Evolutionary conservation across 2,113 vertebrate species (phyloP).

Genomic region (Oreochromis tanganicae): DNA sequence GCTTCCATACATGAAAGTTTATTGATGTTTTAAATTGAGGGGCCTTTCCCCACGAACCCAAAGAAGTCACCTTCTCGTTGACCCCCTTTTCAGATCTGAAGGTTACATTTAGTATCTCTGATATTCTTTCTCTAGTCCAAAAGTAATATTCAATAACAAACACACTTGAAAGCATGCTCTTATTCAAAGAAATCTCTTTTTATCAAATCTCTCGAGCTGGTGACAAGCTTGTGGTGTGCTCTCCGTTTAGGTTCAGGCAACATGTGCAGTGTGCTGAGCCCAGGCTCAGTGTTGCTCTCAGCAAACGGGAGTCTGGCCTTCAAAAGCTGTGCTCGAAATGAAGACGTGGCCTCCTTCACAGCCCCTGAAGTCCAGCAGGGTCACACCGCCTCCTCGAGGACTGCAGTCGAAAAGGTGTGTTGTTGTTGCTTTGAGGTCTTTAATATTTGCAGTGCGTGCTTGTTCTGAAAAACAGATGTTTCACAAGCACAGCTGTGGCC

Average conservation of each 20-base stretch:
- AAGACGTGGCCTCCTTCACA: constrained; percentile 76
- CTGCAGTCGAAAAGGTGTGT: constrained; percentile 74
- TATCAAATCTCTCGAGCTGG: background rate
- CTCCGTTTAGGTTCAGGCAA: constrained; percentile 64
- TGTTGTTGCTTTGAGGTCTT: background rate
- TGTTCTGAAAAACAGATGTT: background rate
- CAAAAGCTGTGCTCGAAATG: constrained; percentile 68
- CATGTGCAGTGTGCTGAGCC: constrained; percentile 77
- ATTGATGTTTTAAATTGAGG: background rate
- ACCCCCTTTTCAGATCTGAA: background rate
- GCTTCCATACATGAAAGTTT: background rate
- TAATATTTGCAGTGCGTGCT: background rate
- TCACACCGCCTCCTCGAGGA: constrained; percentile 37
- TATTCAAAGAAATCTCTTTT: background rate
- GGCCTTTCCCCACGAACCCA: background rate
- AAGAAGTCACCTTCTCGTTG: background rate
- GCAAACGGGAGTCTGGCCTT: constrained; percentile 78
- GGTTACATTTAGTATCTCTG: background rate
- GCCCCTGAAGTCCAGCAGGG: constrained; percentile 77
- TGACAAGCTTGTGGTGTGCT: background rate
- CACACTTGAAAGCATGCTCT: background rate
- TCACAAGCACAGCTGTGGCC: background rate
- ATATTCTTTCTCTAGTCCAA: background rate
- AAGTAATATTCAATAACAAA: background rate
- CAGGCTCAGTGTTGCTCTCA: constrained; percentile 81